These are phyloP conservation scores for Hippotragus niger DNA, from an alignment of 2,113 vertebrate genomes.

Conservation along the genomic window DNA sequence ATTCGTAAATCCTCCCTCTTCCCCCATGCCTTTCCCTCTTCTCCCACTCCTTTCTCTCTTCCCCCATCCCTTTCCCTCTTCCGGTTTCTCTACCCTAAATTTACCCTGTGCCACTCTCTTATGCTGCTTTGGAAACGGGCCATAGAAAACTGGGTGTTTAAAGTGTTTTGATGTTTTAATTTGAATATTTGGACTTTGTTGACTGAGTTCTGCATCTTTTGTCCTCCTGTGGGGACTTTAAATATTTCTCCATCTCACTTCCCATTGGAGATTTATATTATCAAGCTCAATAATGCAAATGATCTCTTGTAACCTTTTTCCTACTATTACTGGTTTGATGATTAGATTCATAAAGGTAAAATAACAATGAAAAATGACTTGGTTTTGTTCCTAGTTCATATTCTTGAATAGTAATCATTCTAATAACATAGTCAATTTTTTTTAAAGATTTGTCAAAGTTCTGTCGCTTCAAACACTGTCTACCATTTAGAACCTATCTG, in stretches of 20 bases:
- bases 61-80: no score
- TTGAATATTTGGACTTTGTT: background rate
- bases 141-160: background rate
- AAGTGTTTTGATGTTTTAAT: background rate
- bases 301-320: background rate
- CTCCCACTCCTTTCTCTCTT: no score
- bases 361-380: constrained; percentile 7
- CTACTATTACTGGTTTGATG: background rate
- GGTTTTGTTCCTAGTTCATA: background rate
- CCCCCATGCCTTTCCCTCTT: background rate
- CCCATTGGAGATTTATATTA: background rate
- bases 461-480: background rate
- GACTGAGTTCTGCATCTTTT: background rate
- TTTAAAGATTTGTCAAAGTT: background rate
- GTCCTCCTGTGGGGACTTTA: background rate
- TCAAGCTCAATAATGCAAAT: background rate
- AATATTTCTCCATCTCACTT: rapidly evolving
- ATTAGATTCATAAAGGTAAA: constrained; percentile 17
- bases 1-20: background rate
- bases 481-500: background rate
- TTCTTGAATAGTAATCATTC: background rate
- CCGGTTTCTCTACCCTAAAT: background rate
- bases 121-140: background rate
- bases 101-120: background rate
- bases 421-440: background rate